A percentile compares a stretch with the other conserved stretches of the same genome.
phyloP scores from a whole-genome alignment of 1,140 invertebrate species.

The Homarus americanus region DNA sequence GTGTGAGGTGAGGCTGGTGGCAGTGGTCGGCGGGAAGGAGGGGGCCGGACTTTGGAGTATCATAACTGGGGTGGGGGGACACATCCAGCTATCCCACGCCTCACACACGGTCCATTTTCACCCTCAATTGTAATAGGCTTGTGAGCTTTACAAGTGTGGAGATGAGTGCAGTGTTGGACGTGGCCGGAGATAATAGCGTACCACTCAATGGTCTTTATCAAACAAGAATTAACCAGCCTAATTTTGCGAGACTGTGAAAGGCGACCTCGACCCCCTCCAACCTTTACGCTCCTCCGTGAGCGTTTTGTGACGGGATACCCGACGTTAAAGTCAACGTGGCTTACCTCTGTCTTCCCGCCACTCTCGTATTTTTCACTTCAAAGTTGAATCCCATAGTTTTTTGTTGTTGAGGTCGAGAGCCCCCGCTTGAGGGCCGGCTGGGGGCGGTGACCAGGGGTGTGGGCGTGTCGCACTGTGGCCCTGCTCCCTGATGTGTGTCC shows the following conservation, averaged over 20 bases:
- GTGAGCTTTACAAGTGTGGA: constrained; percentile 4
- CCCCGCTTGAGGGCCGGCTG: not conserved
- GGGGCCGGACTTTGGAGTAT: constrained; percentile 44
- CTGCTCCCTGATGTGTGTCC: too few species aligned
- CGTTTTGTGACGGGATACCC: not conserved
- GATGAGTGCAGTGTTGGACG: not conserved
- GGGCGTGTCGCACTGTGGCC: not conserved
- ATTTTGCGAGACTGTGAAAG: constrained; percentile 2
- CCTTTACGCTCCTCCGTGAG: not conserved
- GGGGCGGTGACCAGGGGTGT: not conserved
- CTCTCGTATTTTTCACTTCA: constrained; percentile 15
- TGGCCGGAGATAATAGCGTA: constrained; percentile 11
- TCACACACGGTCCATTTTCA: not conserved
- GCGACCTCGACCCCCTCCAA: not conserved
- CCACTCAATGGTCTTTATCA: constrained; percentile 54
- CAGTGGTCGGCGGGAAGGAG: not conserved
- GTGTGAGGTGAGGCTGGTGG: not conserved
- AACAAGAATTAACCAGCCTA: constrained; percentile 59
- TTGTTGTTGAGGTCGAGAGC: constrained; percentile 7
- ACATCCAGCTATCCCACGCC: not conserved
- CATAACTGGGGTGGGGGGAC: constrained; percentile 1
- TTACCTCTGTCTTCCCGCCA: not conserved
- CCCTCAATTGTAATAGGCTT: not conserved
- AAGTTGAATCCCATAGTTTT: constrained; percentile 41
- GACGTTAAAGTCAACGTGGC: not conserved